These are phyloP conservation scores for Acrocyrtus sp. DNA, from an alignment of 2,888 invertebrate species.

Conservation along the genomic window DNA sequence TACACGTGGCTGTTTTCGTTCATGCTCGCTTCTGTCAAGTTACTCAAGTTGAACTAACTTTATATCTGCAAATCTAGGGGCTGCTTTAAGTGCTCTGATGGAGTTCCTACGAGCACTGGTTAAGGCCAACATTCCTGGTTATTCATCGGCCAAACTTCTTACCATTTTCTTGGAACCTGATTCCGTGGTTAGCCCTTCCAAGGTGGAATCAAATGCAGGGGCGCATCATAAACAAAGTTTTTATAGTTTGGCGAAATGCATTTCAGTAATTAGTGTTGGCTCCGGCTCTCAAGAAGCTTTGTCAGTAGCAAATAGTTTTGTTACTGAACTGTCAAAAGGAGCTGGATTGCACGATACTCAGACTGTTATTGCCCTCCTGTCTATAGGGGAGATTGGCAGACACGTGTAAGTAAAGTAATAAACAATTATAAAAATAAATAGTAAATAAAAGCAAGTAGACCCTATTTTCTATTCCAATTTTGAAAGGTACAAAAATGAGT, in stretches of 20 bases:
- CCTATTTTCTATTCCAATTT: too few relatives aligned
- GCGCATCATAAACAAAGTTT: constrained; percentile 80
- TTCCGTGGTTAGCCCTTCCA: constrained; percentile 67
- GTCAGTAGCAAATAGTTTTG: constrained; percentile 70
- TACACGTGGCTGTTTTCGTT: too few relatives aligned
- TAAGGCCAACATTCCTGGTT: constrained; percentile 79
- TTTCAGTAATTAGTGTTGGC: constrained; percentile 86
- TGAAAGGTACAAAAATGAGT: too few relatives aligned
- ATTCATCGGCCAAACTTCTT: constrained; percentile 84
- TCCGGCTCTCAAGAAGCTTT: constrained; percentile 79
- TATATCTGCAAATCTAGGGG: constrained; percentile 72
- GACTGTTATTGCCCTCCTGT: constrained; percentile 91
- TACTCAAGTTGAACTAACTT: too few relatives aligned
- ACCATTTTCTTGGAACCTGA: constrained; percentile 81
- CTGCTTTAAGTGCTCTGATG: constrained; percentile 89
- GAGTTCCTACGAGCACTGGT: constrained; percentile 94
- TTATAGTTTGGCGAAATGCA: constrained; percentile 96
- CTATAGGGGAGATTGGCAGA: constrained; percentile 97
- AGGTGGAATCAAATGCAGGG: constrained; percentile 65
- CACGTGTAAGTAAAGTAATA: constrained; percentile 78
- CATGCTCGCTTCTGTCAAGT: too few relatives aligned
- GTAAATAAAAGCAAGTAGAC: too few relatives aligned
- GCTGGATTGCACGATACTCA: constrained; percentile 78
- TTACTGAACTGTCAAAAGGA: constrained; percentile 78
- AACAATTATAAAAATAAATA: too few relatives aligned